Evolutionary conservation across 2,888 invertebrate species (phyloP).

Genomic region (Tachystola acroxantha): DNA sequence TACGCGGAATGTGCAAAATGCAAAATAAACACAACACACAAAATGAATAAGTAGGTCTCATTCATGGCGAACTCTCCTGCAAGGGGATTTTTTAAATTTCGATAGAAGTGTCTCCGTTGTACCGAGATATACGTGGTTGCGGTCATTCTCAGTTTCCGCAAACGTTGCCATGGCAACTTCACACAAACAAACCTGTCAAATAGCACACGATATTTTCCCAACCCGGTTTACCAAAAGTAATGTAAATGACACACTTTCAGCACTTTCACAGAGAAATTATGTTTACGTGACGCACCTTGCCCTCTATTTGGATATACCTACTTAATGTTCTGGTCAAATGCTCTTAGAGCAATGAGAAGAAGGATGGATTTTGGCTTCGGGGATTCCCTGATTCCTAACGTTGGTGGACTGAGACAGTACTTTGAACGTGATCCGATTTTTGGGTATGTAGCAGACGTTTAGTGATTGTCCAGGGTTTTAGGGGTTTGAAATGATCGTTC

Average conservation of each 20-base stretch:
- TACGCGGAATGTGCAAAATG: too few species aligned
- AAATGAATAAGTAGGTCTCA: too few species aligned
- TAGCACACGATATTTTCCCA: constrained; percentile 43
- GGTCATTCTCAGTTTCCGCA: constrained; percentile 44
- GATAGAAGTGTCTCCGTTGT: neutral
- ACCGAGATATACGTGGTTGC: constrained; percentile 4
- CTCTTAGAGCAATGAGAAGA: constrained; percentile 33
- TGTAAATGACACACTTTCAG: constrained; percentile 48
- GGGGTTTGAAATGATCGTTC: too few species aligned
- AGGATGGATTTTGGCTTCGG: constrained; percentile 69
- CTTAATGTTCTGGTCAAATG: constrained; percentile 42
- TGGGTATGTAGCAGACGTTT: constrained; percentile 62
- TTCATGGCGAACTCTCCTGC: too few species aligned
- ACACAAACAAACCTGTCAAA: constrained; percentile 62
- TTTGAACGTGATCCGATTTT: constrained; percentile 54
- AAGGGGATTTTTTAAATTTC: too few species aligned
- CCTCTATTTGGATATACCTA: constrained; percentile 31
- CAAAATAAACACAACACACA: too few species aligned
- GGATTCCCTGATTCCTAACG: constrained; percentile 58
- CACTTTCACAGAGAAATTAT: constrained; percentile 40
- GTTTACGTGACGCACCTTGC: constrained; percentile 43
- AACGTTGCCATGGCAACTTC: constrained; percentile 43
- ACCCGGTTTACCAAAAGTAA: constrained; percentile 29
- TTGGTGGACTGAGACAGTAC: constrained; percentile 49
- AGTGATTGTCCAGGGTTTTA: too few species aligned